These are phyloP conservation scores for Notodonta ziczac DNA, from an alignment of 2,888 invertebrate genomes.

Conservation along the genomic window DNA sequence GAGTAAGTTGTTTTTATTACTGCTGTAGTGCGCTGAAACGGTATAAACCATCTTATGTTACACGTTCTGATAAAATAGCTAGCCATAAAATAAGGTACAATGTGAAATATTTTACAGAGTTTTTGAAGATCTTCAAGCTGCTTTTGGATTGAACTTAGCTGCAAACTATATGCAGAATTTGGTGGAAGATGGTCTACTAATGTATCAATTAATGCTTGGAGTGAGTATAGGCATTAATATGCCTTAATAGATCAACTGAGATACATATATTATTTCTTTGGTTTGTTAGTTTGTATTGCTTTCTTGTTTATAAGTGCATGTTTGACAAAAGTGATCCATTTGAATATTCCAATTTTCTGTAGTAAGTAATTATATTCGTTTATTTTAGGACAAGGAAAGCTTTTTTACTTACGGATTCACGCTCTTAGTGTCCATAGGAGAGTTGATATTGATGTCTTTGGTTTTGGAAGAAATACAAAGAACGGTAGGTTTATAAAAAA, in stretches of 20 bases:
- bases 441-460: constrained; percentile 44
- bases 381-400: constrained; percentile 29
- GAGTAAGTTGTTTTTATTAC: constrained; percentile 30
- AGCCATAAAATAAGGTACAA: background rate
- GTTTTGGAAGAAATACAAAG: constrained; percentile 45
- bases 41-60: too few relatives aligned
- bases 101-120: constrained; percentile 28
- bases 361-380: background rate
- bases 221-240: constrained; percentile 23
- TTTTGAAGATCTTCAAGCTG: constrained; percentile 43
- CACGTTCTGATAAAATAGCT: too few relatives aligned
- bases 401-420: constrained; percentile 27
- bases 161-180: constrained; percentile 50
- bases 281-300: too few relatives aligned
- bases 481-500: constrained; percentile 15
- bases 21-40: too few relatives aligned
- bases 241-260: too few relatives aligned
- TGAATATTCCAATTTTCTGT: background rate
- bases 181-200: constrained; percentile 43
- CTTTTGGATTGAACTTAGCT: constrained; percentile 47
- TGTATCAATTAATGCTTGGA: constrained; percentile 47
- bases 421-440: constrained; percentile 40
- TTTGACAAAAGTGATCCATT: too few relatives aligned
- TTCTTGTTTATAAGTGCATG: too few relatives aligned
- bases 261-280: too few relatives aligned